Base-by-base conservation (phyloP, 2,113 vertebrate species). In the Clupea harengus region DNA sequence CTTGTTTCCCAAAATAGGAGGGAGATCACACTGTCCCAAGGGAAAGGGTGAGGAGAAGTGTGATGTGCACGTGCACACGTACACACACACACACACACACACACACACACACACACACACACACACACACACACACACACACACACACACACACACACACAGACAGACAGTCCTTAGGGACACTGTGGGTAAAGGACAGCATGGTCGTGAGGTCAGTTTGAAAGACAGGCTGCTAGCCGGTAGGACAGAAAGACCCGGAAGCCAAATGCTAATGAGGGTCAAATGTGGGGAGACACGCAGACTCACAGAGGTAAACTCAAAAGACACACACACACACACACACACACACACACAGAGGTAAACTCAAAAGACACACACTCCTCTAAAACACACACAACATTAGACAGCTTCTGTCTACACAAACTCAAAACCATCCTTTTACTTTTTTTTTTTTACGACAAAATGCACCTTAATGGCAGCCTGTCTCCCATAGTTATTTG, bases 231-330 rank as follows among this genome's bases (percentile, higher is more conserved):
- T 15, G 28, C 72, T 10, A 32, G 11, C 72, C 28, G 75, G 44
- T 15, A 50, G 82, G 75, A 83, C 1, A 52, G 22, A 84, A 89
- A 28, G 45, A 11, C 78, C 78, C 82, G 75, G 81, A 83, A 88
- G 82, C 57, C 13, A 60, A 45, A 89, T 88, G 84, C 50, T 82
- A 85, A 89, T 88, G 83, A 88, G 87, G 78, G 85, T 83, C 85
- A 88, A 82, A 60, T 54, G 75, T 47, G 82, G 83, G 84, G 25
- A 44, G 39, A 39, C 39, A n/a, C n/a, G n/a, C 39, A 39, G 39
- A n/a, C n/a, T n/a, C 4, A 64, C 6, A n/a, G 6, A 64, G 57
- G 57, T 64, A n/a, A 64, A n/a, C 22, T 64, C 60, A n/a, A 18
- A 64, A n/a, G 0, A 64, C 60, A 64, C 60, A 64, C 39, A n/a